These are phyloP conservation scores for Temnothorax unifasciatus DNA, from an alignment of 2,888 invertebrate species.

Conservation along the genomic window DNA sequence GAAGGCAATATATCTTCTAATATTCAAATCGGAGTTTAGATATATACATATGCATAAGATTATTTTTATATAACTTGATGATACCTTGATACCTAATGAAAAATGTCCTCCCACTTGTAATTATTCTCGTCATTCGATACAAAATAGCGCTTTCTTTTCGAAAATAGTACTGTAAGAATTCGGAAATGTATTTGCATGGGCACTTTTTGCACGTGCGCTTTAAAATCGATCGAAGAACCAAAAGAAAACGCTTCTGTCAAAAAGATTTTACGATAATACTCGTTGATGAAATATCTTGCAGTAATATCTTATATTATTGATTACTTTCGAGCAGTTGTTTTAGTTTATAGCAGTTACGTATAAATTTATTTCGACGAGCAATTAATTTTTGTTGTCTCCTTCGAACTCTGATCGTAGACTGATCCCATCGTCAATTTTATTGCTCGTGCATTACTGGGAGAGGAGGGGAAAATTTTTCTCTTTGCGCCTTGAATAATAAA, in stretches of 20 bases:
- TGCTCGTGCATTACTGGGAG: background rate
- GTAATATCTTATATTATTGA: background rate
- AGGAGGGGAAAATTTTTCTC: background rate
- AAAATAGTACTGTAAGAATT: conserved; percentile 3
- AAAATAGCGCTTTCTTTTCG: background rate
- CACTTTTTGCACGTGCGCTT: background rate
- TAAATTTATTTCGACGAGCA: conserved; percentile 18
- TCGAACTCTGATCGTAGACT: background rate
- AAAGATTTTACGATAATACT: background rate
- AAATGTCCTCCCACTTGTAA: background rate
- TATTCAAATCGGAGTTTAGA: background rate
- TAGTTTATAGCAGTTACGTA: background rate
- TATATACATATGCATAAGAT: background rate
- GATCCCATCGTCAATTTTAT: conserved; percentile 3
- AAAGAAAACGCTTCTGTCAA: background rate
- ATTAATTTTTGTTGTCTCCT: background rate
- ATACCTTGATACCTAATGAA: no score
- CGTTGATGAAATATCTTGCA: background rate
- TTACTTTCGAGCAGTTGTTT: background rate
- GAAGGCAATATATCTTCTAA: background rate
- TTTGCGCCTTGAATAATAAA: conserved; percentile 25
- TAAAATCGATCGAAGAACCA: background rate
- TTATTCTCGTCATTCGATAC: background rate
- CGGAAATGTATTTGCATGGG: background rate
- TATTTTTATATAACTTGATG: background rate